Conservation (phyloP, 2,888 invertebrate genomes). For the Stenolophus ochropezus region DNA sequence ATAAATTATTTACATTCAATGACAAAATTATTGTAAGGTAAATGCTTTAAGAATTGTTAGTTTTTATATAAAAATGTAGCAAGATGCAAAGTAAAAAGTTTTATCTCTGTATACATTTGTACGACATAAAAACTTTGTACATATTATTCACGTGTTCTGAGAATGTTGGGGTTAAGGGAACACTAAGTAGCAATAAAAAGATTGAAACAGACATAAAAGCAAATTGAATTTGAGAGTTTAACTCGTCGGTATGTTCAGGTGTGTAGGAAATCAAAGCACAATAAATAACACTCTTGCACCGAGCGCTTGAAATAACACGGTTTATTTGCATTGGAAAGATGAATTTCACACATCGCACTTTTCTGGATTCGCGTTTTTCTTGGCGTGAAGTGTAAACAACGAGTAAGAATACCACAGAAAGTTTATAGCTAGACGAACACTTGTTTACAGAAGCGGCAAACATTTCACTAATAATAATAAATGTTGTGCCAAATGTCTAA, state of each 20-base stretch:
- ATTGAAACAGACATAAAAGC: background rate
- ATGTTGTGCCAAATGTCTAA: constrained; percentile 47
- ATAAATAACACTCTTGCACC: constrained; percentile 41
- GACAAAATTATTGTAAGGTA: too few species aligned
- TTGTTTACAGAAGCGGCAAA: constrained; percentile 39
- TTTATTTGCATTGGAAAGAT: constrained; percentile 50
- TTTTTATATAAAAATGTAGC: too few species aligned
- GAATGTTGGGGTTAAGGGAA: background rate
- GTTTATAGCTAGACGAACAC: constrained; percentile 23
- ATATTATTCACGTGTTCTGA: background rate
- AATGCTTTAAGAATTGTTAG: too few species aligned
- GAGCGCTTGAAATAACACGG: constrained; percentile 45
- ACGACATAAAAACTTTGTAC: too few species aligned
- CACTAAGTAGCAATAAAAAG: background rate
- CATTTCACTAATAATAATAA: constrained; percentile 52
- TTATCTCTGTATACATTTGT: too few species aligned
- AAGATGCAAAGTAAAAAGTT: too few species aligned
- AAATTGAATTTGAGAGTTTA: background rate
- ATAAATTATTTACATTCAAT: too few species aligned
- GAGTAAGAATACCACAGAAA: constrained; percentile 49
- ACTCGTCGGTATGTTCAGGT: constrained; percentile 44
- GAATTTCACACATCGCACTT: constrained; percentile 51
- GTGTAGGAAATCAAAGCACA: constrained; percentile 44
- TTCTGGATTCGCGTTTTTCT: constrained; percentile 38
- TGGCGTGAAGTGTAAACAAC: constrained; percentile 27